Evolutionary conservation across 1,140 invertebrate genomes (phyloP).

Genomic region (Dolichoris vasculosae): DNA sequence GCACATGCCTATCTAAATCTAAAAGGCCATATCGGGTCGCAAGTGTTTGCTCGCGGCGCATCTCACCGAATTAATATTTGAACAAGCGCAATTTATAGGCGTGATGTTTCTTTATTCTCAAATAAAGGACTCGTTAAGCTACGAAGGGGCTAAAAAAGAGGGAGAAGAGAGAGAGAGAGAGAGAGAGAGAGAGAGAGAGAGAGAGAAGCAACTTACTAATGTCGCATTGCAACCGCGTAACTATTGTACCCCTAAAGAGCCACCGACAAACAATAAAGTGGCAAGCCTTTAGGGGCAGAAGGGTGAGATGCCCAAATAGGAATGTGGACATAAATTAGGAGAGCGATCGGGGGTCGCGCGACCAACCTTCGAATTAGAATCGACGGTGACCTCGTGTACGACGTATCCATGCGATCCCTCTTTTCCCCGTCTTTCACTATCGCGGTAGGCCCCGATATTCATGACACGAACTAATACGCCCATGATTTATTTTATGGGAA

Average conservation of each 20-base stretch:
- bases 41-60: slow-evolving; percentile 5
- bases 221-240: not conserved
- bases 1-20: not conserved
- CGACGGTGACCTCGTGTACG: not conserved
- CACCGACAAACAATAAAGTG: not conserved
- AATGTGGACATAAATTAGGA: slow-evolving; percentile 41
- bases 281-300: no score
- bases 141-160: not conserved
- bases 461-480: not conserved
- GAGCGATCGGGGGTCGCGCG: not conserved
- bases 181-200: no score
- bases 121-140: slow-evolving; percentile 28
- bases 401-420: not conserved
- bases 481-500: slow-evolving; percentile 43
- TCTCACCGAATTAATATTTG: slow-evolving; percentile 24
- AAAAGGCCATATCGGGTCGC: not conserved
- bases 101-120: slow-evolving; percentile 7
- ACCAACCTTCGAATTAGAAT: no score
- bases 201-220: no score
- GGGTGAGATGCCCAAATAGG: not conserved
- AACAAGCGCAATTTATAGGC: slow-evolving; percentile 23
- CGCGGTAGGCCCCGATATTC: not conserved
- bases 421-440: no score
- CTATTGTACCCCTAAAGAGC: not conserved
- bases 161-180: no score